These are phyloP conservation scores for Unio delphinus DNA, from an alignment of 2,888 invertebrate genomes.

Conservation along the genomic window DNA sequence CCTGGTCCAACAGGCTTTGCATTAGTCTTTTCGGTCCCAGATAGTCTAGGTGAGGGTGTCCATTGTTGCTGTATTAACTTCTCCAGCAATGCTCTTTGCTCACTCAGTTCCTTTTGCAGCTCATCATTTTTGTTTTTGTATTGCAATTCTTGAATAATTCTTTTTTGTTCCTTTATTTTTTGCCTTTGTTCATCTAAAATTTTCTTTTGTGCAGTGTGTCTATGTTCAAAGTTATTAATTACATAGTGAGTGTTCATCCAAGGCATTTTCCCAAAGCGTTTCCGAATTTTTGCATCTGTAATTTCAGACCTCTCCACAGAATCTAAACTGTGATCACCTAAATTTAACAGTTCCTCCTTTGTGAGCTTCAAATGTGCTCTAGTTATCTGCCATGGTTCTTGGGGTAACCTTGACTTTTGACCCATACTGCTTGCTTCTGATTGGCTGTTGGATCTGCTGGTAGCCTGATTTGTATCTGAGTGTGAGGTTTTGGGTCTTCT, in stretches of 20 bases:
- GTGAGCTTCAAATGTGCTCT: slow-evolving; percentile 55
- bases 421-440: slow-evolving; percentile 6
- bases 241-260: slow-evolving; percentile 58
- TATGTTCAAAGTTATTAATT: slow-evolving; percentile 60
- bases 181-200: slow-evolving; percentile 64
- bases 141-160: slow-evolving; percentile 63
- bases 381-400: slow-evolving; percentile 62
- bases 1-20: no score
- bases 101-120: slow-evolving; percentile 32
- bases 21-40: no score
- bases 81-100: slow-evolving; percentile 46
- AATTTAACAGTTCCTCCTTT: slow-evolving; percentile 46
- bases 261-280: slow-evolving; percentile 58
- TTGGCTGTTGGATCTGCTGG: background rate
- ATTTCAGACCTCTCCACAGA: slow-evolving; percentile 24
- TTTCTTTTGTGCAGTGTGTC: slow-evolving; percentile 67
- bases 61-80: slow-evolving; percentile 40
- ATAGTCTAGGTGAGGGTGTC: background rate
- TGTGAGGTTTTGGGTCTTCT: slow-evolving; percentile 22
- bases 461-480: slow-evolving; percentile 23
- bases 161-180: slow-evolving; percentile 62
- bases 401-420: slow-evolving; percentile 40
- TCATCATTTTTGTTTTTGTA: slow-evolving; percentile 36
- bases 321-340: slow-evolving; percentile 36
- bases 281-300: slow-evolving; percentile 46